Base-by-base conservation (phyloP, 2,888 invertebrate species). In the Dorcus hopei region DNA sequence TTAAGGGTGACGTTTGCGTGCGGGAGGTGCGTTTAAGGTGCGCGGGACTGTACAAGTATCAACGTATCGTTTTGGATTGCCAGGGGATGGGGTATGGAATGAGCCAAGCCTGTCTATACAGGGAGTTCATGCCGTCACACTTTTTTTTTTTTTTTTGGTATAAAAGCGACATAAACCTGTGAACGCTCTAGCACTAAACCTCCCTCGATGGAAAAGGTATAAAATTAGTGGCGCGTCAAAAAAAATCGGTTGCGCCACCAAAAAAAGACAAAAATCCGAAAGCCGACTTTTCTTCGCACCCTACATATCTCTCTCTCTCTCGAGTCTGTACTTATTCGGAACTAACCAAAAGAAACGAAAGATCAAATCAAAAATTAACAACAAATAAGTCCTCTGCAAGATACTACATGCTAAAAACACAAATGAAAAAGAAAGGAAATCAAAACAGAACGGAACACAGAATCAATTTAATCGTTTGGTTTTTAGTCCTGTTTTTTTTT, bases 181-280 rank as follows among this genome's bases (percentile, higher is more conserved):
- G 47, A 52, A 52, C 54, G 54, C 57, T 60, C 62, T 64, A 64
- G 60, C 59, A 59, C 80, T 70, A 72, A 74, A 74, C 72, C 72
- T 72, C 75, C 75, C 74, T 70, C 71, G 74, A 76, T 81, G 81
- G 81, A 80, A 81, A 82, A 82, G 82, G 82, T 81, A 81, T 81
- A 82, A 81, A 82, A 81, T 80, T 75, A 67, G 70, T 71, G 75
- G 76, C 77, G 75, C 71, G 54, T 74, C 76, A 77, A 77, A 77
- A 14, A n/a, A 76, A 77, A 72, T 62, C 51, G 11, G 49, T 38
- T 58, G 49, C 58, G 53, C 49, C 52, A 53, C 40, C 38, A 51
- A 41, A 49, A 23, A n/a, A 39, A 19, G 45, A 23, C 16, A 38
- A 43, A 45, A 11, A 40, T 52, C 48, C 38, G 52, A 52, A 57